These are phyloP conservation scores for Drosophila multiciliata DNA, from an alignment of 2,888 invertebrate species.

Conservation along the genomic window DNA sequence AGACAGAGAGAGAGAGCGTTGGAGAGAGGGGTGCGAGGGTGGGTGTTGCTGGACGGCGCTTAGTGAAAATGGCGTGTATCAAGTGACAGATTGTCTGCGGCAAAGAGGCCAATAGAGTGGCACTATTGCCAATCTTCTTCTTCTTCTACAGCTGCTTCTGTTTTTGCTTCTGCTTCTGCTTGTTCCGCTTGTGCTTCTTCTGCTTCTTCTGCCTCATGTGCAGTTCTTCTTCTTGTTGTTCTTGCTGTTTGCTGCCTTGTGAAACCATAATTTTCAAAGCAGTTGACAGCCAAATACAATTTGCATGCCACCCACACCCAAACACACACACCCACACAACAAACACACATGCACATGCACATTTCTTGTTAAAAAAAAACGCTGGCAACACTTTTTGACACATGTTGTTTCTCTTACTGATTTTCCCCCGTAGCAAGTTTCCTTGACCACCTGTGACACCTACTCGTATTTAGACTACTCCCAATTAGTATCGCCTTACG, in stretches of 20 bases:
- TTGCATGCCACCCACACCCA: slow-evolving; percentile 13
- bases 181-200: slow-evolving; percentile 1
- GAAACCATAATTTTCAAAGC: slow-evolving; percentile 73
- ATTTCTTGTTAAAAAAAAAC: not conserved
- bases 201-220: not conserved
- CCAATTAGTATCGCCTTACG: not conserved
- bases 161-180: not conserved
- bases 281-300: slow-evolving; percentile 35
- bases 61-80: slow-evolving; percentile 67
- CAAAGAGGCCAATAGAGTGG: slow-evolving; percentile 65
- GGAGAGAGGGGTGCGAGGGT: not conserved
- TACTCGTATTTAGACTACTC: slow-evolving; percentile 7
- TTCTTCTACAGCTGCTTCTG: slow-evolving; percentile 17
- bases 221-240: slow-evolving; percentile 1
- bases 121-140: slow-evolving; percentile 1
- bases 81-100: slow-evolving; percentile 76
- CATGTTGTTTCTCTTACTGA: slow-evolving; percentile 15
- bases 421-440: slow-evolving; percentile 5
- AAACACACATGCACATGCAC: not conserved
- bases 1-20: not conserved
- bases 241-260: slow-evolving; percentile 49
- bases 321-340: not conserved
- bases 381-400: slow-evolving; percentile 34
- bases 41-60: slow-evolving; percentile 44
- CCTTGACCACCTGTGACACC: slow-evolving; percentile 3